A percentile compares a stretch with the other conserved stretches of the same genome.
Evolutionary conservation across 2,888 invertebrate species (phyloP).

Genomic region (Pollenia labialis): DNA sequence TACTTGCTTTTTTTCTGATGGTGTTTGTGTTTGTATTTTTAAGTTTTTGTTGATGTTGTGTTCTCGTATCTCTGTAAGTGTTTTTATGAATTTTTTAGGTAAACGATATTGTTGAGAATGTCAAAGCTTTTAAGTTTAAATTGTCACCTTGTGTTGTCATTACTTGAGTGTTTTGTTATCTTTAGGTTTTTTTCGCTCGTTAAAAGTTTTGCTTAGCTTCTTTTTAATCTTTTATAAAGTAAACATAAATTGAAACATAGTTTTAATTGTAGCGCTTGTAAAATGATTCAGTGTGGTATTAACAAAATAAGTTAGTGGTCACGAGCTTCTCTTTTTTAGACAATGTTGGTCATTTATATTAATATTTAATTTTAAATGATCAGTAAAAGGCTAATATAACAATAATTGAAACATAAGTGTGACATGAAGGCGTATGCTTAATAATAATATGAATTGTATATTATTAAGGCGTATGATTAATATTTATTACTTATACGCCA

Average conservation of each 20-base stretch:
- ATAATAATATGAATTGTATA: too few relatives aligned
- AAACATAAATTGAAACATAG: background rate
- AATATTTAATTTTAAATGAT: too few relatives aligned
- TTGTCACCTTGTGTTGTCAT: constrained; percentile 67
- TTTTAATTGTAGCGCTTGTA: constrained; percentile 1
- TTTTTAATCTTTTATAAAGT: background rate
- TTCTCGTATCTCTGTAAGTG: background rate
- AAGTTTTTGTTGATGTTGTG: background rate
- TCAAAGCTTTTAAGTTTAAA: constrained; percentile 68
- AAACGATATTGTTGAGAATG: constrained; percentile 70
- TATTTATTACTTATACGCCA: too few relatives aligned
- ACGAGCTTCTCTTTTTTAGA: background rate
- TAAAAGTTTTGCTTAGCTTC: constrained; percentile 34
- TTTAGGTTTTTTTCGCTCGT: constrained; percentile 29
- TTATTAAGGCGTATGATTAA: too few relatives aligned
- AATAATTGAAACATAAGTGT: too few relatives aligned
- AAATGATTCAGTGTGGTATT: background rate
- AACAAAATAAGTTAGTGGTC: background rate
- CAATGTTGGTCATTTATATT: background rate
- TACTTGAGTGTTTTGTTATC: constrained; percentile 61
- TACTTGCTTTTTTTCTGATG: constrained; percentile 19
- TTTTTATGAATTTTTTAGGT: constrained; percentile 22
- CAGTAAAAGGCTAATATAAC: too few relatives aligned
- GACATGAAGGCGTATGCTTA: too few relatives aligned
- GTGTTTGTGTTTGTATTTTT: background rate